Percentiles rank a stretch among this genome's conserved stretches.
phyloP scores from a whole-genome alignment of 2,888 invertebrate species.

The Tetanocera ferruginea region DNA sequence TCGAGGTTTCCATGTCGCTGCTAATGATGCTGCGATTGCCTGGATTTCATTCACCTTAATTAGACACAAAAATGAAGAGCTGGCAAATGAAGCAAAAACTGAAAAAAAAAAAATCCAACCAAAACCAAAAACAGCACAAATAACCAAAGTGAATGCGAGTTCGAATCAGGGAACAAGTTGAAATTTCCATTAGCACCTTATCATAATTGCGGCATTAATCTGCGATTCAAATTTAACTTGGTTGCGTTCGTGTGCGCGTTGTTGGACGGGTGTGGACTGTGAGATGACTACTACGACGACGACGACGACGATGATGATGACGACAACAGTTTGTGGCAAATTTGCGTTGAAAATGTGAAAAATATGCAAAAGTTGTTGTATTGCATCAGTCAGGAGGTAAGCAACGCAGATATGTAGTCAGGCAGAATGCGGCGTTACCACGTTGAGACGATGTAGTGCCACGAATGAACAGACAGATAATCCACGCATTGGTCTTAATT shows the following conservation, averaged over 20 bases:
- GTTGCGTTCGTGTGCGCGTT: constrained; percentile 19
- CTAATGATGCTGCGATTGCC: constrained; percentile 16
- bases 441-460: background rate
- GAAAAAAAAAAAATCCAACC: background rate
- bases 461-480: background rate
- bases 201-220: constrained; percentile 62
- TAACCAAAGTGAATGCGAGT: constrained; percentile 45
- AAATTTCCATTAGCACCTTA: constrained; percentile 61
- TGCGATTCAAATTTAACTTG: constrained; percentile 50
- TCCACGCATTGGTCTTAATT: background rate
- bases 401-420: background rate
- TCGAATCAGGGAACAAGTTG: constrained; percentile 50
- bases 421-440: background rate
- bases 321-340: constrained; percentile 45
- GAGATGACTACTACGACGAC: background rate
- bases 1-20: background rate
- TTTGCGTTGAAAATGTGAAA: constrained; percentile 50
- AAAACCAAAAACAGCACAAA: constrained; percentile 24
- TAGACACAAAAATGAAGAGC: constrained; percentile 1
- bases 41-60: constrained; percentile 19
- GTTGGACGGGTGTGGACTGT: background rate
- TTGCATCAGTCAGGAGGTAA: background rate
- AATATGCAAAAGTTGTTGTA: constrained; percentile 48
- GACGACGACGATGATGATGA: background rate
- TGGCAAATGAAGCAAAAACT: background rate